Percentiles rank a stretch among this genome's conserved stretches.
phyloP scores from a whole-genome alignment of 1,140 invertebrate genomes.

The Brachionus angularis region DNA sequence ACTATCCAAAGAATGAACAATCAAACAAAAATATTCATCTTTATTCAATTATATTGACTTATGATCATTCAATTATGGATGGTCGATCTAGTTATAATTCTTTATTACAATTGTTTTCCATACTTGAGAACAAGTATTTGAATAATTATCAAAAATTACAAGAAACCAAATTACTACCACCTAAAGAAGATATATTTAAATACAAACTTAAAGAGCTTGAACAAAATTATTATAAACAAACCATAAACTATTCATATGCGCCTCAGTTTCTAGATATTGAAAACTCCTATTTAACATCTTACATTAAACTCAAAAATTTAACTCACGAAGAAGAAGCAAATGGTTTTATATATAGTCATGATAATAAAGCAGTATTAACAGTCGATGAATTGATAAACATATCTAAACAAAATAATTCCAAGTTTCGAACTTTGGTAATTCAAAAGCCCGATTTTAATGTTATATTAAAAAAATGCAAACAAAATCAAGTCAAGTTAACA shows the following conservation, averaged over 20 bases:
- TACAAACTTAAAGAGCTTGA: background rate
- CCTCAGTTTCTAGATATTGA: background rate
- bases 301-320: constrained; percentile 11
- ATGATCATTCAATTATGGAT: constrained; percentile 42
- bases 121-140: constrained; percentile 22
- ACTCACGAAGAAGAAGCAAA: background rate
- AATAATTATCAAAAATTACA: background rate
- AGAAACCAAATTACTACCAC: background rate
- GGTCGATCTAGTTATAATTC: constrained; percentile 1
- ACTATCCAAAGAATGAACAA: background rate
- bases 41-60: constrained; percentile 18
- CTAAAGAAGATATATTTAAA: constrained; percentile 36
- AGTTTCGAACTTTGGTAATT: constrained; percentile 28
- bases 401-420: constrained; percentile 30
- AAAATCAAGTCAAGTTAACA: constrained; percentile 33
- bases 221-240: no score
- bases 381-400: constrained; percentile 13
- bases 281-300: background rate
- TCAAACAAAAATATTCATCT: background rate
- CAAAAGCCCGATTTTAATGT: constrained; percentile 1
- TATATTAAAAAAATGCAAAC: constrained; percentile 24
- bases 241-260: background rate
- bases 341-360: background rate
- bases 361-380: background rate
- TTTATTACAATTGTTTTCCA: constrained; percentile 26